Evolutionary conservation across 2,797 vertebrate species (phyloP).

Genomic region (Parauchenoglanis ngamensis): DNA sequence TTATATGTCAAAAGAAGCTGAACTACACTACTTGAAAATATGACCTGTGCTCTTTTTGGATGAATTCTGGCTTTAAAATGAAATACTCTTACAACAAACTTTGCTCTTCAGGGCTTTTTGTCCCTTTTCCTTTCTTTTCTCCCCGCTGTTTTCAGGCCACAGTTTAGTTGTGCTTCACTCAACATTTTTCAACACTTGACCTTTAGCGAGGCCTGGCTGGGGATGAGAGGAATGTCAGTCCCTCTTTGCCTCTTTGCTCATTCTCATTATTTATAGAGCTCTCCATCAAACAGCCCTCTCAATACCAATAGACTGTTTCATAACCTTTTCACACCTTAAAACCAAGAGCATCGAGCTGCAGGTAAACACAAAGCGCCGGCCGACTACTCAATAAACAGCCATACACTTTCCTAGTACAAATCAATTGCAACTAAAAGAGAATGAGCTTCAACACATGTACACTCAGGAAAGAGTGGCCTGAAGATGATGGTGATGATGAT

Average conservation of each 20-base stretch:
- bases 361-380: slow-evolving; percentile 44
- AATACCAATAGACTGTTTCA: slow-evolving; percentile 51
- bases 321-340: slow-evolving; percentile 54
- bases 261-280: slow-evolving; percentile 65
- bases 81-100: background rate
- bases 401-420: slow-evolving; percentile 5
- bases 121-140: background rate
- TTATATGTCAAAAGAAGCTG: background rate
- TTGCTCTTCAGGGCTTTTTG: background rate
- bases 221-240: slow-evolving; percentile 38
- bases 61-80: background rate
- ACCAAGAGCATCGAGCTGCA: slow-evolving; percentile 27
- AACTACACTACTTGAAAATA: background rate
- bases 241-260: slow-evolving; percentile 61
- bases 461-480: background rate
- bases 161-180: slow-evolving; percentile 23
- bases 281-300: slow-evolving; percentile 40
- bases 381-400: slow-evolving; percentile 8
- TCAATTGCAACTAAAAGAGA: background rate
- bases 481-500: background rate
- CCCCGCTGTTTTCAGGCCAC: background rate
- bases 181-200: slow-evolving; percentile 38
- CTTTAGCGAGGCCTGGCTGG: slow-evolving; percentile 32
- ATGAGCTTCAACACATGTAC: background rate
- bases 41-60: background rate